Evolutionary conservation across 2,797 vertebrate genomes (phyloP).

Genomic region (Gallinago nigripennis): DNA sequence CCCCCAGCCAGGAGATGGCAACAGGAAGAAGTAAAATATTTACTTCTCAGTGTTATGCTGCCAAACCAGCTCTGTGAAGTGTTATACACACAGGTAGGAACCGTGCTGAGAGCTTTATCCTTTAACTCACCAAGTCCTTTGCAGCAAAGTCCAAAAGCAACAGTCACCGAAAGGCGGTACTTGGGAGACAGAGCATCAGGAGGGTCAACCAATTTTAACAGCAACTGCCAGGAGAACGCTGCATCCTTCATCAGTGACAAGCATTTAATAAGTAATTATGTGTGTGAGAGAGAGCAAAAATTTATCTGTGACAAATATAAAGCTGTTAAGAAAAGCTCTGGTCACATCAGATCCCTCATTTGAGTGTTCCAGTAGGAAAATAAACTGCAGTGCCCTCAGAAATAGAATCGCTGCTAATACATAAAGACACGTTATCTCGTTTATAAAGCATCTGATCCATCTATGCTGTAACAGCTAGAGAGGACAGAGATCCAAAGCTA

Average conservation of each 20-base stretch:
- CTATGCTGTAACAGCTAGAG: not conserved
- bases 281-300: not conserved
- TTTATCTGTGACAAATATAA: rapidly evolving
- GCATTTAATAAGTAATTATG: rapidly evolving
- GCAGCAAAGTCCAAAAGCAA: not conserved
- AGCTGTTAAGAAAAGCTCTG: not conserved
- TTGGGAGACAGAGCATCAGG: not conserved
- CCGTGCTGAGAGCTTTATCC: not conserved
- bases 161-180: not conserved
- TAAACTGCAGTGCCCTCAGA: not conserved
- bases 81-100: not conserved
- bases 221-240: not conserved
- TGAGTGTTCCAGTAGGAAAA: not conserved
- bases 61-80: not conserved
- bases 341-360: not conserved
- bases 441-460: not conserved
- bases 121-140: not conserved
- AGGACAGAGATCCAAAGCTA: not conserved
- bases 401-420: not conserved
- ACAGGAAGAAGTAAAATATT: not conserved
- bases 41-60: not conserved
- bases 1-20: rapidly evolving
- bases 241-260: not conserved
- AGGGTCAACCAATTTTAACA: not conserved
- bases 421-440: not conserved